phyloP scores from a whole-genome alignment of 2,797 vertebrate genomes.

The Melopsittacus undulatus region DNA sequence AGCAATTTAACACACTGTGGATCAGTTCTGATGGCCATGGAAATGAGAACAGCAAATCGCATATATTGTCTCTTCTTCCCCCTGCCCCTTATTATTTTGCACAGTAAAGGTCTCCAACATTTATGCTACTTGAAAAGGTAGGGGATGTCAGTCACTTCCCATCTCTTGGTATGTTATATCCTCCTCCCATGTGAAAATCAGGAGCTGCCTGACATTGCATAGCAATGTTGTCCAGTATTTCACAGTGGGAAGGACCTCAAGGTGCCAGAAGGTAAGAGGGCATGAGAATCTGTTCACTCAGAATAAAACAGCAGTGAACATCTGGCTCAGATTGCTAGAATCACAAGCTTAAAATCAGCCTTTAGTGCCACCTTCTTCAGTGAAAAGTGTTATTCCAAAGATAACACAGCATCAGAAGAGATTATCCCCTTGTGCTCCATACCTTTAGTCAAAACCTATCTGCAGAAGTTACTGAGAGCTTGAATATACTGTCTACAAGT shows the following conservation, averaged over 20 bases:
- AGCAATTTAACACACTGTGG: not conserved
- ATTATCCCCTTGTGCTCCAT: not conserved
- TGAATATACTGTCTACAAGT: not conserved
- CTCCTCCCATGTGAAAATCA: not conserved
- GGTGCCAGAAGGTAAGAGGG: not conserved
- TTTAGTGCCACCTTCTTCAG: not conserved
- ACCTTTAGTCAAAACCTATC: not conserved
- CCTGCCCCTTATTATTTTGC: not conserved
- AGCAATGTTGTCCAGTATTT: not conserved
- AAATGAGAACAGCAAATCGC: not conserved
- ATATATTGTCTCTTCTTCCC: not conserved
- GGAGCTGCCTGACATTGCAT: not conserved
- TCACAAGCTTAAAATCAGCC: not conserved
- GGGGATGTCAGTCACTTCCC: not conserved
- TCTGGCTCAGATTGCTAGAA: not conserved
- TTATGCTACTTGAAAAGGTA: not conserved
- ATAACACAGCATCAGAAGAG: not conserved
- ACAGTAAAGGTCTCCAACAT: not conserved
- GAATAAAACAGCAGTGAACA: not conserved
- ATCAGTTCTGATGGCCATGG: not conserved
- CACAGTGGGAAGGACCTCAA: rapidly evolving
- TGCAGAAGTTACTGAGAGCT: not conserved
- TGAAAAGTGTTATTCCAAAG: not conserved
- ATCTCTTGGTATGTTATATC: not conserved
- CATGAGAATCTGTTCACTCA: not conserved